A percentile compares a stretch with the other conserved stretches of the same genome.
Conservation (phyloP, 1,140 invertebrate genomes). For the Drosophila setifemur region DNA sequence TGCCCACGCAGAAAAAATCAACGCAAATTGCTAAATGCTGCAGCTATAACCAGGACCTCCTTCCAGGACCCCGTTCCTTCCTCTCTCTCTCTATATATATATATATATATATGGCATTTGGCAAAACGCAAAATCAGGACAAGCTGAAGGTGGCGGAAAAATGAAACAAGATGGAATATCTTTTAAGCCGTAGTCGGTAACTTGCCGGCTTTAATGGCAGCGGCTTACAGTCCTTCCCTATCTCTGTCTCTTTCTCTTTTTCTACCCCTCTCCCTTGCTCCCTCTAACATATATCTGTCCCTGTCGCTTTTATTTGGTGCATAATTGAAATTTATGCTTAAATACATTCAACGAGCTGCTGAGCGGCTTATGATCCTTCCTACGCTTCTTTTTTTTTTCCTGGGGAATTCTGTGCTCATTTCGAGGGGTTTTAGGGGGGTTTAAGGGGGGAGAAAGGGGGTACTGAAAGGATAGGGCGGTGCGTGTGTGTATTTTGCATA, state of each 20-base stretch:
- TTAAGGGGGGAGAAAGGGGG: neutral
- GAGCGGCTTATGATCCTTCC: constrained; percentile 63
- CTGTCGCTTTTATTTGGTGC: constrained; percentile 52
- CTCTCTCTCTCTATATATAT: neutral
- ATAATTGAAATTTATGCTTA: constrained; percentile 72
- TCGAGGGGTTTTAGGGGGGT: neutral
- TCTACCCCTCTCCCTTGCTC: neutral
- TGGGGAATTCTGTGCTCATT: constrained; percentile 24
- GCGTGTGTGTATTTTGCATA: constrained; percentile 60
- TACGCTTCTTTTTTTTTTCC: constrained; percentile 25
- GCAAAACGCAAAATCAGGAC: constrained; percentile 8
- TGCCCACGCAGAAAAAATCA: constrained; percentile 28
- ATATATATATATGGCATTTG: neutral
- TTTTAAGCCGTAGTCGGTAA: constrained; percentile 59
- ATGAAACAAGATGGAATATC: constrained; percentile 58
- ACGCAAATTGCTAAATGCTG: constrained; percentile 33
- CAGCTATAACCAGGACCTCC: neutral
- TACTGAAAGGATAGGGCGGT: neutral
- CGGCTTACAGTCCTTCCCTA: constrained; percentile 36
- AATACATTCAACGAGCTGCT: constrained; percentile 70
- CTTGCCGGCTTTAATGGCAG: constrained; percentile 64
- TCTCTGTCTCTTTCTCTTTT: neutral
- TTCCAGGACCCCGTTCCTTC: neutral
- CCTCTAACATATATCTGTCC: neutral
- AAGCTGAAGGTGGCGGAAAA: constrained; percentile 3